Conservation (phyloP, 92 coral and sea anemone genomes). For the Porites cylindrica region DNA sequence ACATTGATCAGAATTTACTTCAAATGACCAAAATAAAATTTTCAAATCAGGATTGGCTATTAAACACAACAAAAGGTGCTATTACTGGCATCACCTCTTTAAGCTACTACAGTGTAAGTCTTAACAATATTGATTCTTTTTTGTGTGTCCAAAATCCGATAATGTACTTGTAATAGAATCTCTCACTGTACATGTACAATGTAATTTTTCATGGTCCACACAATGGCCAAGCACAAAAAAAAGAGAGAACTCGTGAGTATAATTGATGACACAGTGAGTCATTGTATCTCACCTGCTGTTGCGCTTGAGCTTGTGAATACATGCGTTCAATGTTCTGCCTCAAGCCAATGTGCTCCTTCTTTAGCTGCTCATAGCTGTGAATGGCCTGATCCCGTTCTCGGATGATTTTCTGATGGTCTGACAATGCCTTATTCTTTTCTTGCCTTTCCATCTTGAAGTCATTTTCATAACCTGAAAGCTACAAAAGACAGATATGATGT, state of each 20-base stretch:
- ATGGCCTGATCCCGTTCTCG: conserved; percentile 46
- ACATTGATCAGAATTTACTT: too few relatives aligned
- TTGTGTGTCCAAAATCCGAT: too few relatives aligned
- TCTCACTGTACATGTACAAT: too few relatives aligned
- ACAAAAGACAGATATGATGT: neutral
- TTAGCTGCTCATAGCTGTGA: conserved; percentile 57
- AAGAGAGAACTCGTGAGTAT: neutral
- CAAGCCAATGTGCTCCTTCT: conserved; percentile 53
- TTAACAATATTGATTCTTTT: too few relatives aligned
- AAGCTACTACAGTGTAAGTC: too few relatives aligned
- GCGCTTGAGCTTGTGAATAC: conserved; percentile 37
- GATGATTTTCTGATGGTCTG: conserved; percentile 38
- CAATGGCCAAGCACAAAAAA: too few relatives aligned
- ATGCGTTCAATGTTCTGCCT: conserved; percentile 49
- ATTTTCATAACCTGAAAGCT: conserved; percentile 85
- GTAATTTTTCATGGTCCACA: too few relatives aligned
- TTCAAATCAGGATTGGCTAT: neutral
- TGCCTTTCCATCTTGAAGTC: conserved; percentile 88
- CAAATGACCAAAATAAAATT: neutral
- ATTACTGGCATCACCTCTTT: too few relatives aligned
- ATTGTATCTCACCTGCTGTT: conserved; percentile 12
- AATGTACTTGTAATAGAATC: neutral
- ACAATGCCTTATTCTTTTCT: conserved; percentile 73
- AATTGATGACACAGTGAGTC: neutral
- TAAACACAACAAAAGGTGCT: too few relatives aligned